A percentile compares a stretch with the other conserved stretches of the same genome.
Evolutionary conservation across 2,113 vertebrate species (phyloP).

Genomic region (Noturus placidus): DNA sequence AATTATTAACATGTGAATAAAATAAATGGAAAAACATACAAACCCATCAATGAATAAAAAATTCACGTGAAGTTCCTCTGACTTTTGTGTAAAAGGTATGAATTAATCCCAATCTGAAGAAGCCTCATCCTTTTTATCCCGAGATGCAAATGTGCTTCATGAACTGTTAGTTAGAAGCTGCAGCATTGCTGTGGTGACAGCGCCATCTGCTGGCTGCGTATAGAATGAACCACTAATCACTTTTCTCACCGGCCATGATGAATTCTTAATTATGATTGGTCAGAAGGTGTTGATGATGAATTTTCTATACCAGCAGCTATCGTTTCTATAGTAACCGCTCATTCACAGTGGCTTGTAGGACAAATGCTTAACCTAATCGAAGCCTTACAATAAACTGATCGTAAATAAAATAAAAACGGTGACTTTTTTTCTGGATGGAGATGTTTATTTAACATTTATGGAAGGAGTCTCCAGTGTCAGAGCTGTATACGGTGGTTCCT

Average conservation of each 20-base stretch:
- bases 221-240: neutral
- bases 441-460: neutral
- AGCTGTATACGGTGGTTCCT: neutral
- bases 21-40: neutral
- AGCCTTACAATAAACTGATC: neutral
- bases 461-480: neutral
- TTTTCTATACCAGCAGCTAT: neutral
- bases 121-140: neutral
- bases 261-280: neutral
- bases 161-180: too few species aligned
- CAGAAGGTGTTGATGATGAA: neutral
- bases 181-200: constrained; percentile 52
- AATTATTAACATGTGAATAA: neutral
- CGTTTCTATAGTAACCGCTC: neutral
- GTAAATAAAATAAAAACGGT: neutral
- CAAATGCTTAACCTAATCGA: neutral
- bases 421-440: neutral
- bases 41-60: neutral
- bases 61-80: neutral
- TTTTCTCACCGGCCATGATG: neutral
- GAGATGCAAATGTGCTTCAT: neutral
- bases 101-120: neutral
- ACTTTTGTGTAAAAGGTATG: neutral
- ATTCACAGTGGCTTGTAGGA: neutral
- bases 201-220: constrained; percentile 69